These are phyloP conservation scores for Caenorhabditis angaria DNA, from an alignment of 2,888 invertebrate genomes.

Conservation along the genomic window DNA sequence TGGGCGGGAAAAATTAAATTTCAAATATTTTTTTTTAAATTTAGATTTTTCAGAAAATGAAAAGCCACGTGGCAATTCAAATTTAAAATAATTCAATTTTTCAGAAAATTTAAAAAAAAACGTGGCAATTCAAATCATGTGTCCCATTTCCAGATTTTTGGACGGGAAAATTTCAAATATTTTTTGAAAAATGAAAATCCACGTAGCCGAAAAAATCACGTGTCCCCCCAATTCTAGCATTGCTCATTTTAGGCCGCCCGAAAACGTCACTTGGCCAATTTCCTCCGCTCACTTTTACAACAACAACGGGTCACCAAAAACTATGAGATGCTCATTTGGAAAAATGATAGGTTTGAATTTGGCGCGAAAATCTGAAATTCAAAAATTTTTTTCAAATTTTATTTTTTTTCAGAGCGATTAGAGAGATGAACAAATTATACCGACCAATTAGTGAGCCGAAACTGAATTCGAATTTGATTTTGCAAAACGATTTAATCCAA, in stretches of 20 bases:
- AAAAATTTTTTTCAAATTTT: too few species aligned
- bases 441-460: conserved; percentile 48
- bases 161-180: too few species aligned
- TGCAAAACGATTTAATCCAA: conserved; percentile 42
- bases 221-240: too few species aligned
- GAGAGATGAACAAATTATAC: conserved; percentile 25
- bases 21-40: too few species aligned
- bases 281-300: conserved; percentile 40
- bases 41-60: background rate
- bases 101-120: background rate
- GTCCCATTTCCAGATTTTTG: too few species aligned
- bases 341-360: conserved; percentile 1
- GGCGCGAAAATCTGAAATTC: too few species aligned
- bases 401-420: background rate
- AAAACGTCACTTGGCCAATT: conserved; percentile 46
- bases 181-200: background rate
- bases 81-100: background rate
- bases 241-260: conserved; percentile 34
- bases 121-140: too few species aligned
- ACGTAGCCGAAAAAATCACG: too few species aligned
- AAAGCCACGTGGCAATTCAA: background rate
- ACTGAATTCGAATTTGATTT: conserved; percentile 32
- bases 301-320: conserved; percentile 38
- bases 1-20: too few species aligned
- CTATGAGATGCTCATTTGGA: conserved; percentile 46